Conservation (phyloP, 2,113 vertebrate genomes). For the Otis tarda region DNA sequence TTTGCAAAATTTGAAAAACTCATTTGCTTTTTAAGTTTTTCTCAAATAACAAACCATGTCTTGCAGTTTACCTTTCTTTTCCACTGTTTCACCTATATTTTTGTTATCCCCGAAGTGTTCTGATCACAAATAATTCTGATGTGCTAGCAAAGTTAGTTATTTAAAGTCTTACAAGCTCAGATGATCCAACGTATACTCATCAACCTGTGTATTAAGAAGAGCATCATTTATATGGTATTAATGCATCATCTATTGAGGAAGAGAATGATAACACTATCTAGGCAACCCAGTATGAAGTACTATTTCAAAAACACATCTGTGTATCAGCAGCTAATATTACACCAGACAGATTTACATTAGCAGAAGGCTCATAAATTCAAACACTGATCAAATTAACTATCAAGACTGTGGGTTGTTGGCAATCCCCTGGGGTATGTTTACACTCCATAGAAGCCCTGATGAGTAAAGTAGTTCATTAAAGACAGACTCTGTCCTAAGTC, state of each 20-base stretch:
- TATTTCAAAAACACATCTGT: neutral
- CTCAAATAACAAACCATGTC: neutral
- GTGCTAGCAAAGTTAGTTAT: neutral
- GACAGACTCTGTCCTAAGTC: neutral
- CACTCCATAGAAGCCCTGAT: neutral
- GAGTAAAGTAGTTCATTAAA: neutral
- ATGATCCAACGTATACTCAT: neutral
- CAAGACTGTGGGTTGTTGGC: neutral
- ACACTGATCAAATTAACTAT: slow-evolving; percentile 16
- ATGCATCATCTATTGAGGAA: neutral
- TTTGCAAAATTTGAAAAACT: neutral
- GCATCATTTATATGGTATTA: neutral
- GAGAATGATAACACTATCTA: neutral
- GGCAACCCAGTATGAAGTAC: neutral
- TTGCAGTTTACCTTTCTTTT: neutral
- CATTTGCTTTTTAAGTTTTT: neutral
- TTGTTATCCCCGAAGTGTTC: neutral
- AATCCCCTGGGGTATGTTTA: neutral
- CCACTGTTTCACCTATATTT: neutral
- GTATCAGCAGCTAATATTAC: neutral
- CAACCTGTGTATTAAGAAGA: neutral
- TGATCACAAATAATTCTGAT: neutral
- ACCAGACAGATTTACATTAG: neutral
- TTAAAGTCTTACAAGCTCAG: neutral
- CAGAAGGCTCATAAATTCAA: slow-evolving; percentile 20